These are phyloP conservation scores for Sepiola atlantica DNA, from an alignment of 2,888 invertebrate genomes.

Conservation along the genomic window DNA sequence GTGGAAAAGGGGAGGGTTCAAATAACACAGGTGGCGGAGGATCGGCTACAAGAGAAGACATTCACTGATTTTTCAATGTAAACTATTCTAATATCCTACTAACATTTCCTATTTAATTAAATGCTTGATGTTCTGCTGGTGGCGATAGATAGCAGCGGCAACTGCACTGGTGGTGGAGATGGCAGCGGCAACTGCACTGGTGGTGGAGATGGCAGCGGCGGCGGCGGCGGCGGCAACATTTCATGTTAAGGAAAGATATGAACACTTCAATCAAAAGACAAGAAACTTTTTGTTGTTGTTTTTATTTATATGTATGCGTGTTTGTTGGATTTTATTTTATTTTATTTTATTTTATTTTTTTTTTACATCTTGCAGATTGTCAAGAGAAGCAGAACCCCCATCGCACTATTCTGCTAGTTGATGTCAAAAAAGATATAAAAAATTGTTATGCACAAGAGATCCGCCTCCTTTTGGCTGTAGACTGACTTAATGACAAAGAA, in stretches of 20 bases:
- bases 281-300: not conserved
- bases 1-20: not conserved
- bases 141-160: slow-evolving; percentile 43
- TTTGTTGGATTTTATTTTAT: too few species aligned
- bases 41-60: not conserved
- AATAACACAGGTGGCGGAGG: slow-evolving; percentile 15
- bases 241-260: slow-evolving; percentile 32
- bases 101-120: slow-evolving; percentile 46
- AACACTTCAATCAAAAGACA: slow-evolving; percentile 32
- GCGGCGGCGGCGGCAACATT: not conserved
- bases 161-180: not conserved
- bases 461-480: not conserved
- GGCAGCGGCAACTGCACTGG: not conserved
- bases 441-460: slow-evolving; percentile 4
- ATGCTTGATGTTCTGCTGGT: slow-evolving; percentile 43
- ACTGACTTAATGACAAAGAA: slow-evolving; percentile 13
- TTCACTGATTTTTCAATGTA: slow-evolving; percentile 40
- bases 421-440: not conserved
- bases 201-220: not conserved
- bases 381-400: slow-evolving; percentile 32
- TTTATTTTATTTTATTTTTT: not conserved
- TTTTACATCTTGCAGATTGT: slow-evolving; percentile 9
- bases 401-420: not conserved
- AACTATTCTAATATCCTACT: slow-evolving; percentile 41
- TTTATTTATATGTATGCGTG: not conserved